Evolutionary conservation across 64 coral and sea anemone genomes (phyloP).

Genomic region (Pachyseris speciosa): DNA sequence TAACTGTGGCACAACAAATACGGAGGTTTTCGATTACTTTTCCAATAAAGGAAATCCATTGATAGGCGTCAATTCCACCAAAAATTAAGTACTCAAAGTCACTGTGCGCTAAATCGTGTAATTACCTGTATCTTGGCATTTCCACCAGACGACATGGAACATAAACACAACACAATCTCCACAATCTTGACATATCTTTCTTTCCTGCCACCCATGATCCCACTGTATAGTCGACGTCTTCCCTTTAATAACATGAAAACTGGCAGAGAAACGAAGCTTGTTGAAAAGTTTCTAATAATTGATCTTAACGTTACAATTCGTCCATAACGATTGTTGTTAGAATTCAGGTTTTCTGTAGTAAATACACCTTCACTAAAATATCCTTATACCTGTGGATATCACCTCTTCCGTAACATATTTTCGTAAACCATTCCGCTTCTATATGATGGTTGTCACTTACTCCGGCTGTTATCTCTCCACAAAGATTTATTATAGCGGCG

Average conservation of each 20-base stretch:
- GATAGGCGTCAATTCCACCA: too few species aligned
- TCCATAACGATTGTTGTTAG: neutral
- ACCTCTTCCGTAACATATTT: neutral
- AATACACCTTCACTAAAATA: too few species aligned
- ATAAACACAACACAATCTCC: neutral
- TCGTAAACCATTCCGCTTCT: neutral
- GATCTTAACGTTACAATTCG: neutral
- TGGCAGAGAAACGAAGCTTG: neutral
- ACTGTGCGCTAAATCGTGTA: neutral
- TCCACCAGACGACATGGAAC: neutral
- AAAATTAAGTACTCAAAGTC: too few species aligned
- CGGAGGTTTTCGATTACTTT: neutral
- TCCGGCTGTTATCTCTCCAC: neutral
- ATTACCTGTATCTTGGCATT: neutral
- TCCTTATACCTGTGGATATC: neutral
- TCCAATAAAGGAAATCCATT: neutral
- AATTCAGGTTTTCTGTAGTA: too few species aligned
- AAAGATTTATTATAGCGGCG: neutral
- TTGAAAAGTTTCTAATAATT: neutral
- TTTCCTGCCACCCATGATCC: neutral
- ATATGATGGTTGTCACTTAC: too few species aligned
- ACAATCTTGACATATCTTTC: slow-evolving; percentile 13
- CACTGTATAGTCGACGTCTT: neutral
- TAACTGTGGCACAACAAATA: neutral
- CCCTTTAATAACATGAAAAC: neutral